Evolutionary conservation across 1,140 invertebrate genomes (phyloP).

Genomic region (Berghia stephanieae): DNA sequence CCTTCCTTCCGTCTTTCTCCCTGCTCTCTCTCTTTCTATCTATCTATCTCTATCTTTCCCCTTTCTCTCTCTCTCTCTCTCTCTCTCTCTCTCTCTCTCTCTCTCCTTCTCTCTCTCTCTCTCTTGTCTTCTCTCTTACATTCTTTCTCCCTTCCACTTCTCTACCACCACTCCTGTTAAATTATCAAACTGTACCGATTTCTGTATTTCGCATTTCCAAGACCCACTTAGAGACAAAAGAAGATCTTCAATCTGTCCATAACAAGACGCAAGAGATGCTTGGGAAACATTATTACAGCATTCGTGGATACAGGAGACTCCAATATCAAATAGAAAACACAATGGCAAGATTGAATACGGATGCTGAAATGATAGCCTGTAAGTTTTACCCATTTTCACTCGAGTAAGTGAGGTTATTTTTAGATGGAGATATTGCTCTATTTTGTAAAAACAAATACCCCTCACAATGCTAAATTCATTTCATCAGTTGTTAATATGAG

Average conservation of each 20-base stretch:
- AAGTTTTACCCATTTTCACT: too few species aligned
- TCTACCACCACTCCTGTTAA: background rate
- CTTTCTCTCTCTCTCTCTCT: background rate
- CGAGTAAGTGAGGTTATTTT: too few species aligned
- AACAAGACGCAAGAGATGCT: conserved; percentile 52
- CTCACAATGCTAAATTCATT: too few species aligned
- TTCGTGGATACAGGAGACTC: conserved; percentile 45
- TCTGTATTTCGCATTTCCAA: conserved; percentile 32
- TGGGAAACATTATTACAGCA: conserved; percentile 43
- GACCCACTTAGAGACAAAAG: conserved; percentile 43
- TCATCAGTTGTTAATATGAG: too few species aligned
- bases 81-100: background rate
- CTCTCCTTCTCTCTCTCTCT: conserved; percentile 18
- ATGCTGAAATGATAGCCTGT: conserved; percentile 60
- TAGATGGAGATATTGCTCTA: too few species aligned
- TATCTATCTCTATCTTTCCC: background rate
- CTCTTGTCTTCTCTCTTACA: background rate
- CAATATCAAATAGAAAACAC: conserved; percentile 58
- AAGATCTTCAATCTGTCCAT: conserved; percentile 55
- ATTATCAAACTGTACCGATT: background rate
- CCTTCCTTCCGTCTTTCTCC: too few species aligned
- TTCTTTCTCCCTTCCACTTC: conserved; percentile 1
- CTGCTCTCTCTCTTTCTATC: too few species aligned
- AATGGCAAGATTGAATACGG: conserved; percentile 58
- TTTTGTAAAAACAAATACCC: too few species aligned